Evolutionary conservation across 2,797 vertebrate genomes (phyloP).

Genomic region (Ficedula albicollis): DNA sequence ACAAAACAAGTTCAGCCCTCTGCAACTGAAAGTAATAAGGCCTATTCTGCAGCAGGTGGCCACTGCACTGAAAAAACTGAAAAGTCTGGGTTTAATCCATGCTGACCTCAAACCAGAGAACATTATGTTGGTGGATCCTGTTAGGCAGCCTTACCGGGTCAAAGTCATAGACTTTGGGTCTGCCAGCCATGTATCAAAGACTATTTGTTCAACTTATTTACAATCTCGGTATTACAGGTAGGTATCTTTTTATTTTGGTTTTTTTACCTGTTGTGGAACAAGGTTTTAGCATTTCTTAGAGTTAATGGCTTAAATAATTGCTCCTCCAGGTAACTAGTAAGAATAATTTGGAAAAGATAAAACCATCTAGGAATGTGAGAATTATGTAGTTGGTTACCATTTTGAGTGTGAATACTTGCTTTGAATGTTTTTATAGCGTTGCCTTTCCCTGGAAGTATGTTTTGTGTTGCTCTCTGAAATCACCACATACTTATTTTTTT

Average conservation of each 20-base stretch:
- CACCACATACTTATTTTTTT: neutral
- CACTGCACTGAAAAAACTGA: conserved; percentile 96
- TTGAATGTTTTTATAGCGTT: neutral
- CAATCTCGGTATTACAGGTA: conserved; percentile 99
- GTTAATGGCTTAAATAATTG: neutral
- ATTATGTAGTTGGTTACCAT: neutral
- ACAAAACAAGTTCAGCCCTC: conserved; percentile 98
- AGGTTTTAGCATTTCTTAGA: neutral
- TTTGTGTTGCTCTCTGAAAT: neutral
- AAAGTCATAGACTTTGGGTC: conserved; percentile 99
- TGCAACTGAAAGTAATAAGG: conserved; percentile 97
- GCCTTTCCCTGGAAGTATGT: neutral
- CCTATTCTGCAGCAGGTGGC: conserved; percentile 98
- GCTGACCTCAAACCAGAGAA: conserved; percentile 99
- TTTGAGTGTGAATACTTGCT: neutral
- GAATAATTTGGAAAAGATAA: neutral
- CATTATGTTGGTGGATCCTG: conserved; percentile 99
- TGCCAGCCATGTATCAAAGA: conserved; percentile 98
- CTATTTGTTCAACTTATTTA: conserved; percentile 98
- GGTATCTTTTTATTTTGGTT: conserved; percentile 15
- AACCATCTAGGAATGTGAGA: neutral
- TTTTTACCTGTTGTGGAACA: neutral
- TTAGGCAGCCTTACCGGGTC: conserved; percentile 95
- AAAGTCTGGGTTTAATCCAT: conserved; percentile 97
- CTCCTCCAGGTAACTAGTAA: neutral